Conservation (phyloP, 2,113 vertebrate genomes). For the Brachyhypopomus gauderio region DNA sequence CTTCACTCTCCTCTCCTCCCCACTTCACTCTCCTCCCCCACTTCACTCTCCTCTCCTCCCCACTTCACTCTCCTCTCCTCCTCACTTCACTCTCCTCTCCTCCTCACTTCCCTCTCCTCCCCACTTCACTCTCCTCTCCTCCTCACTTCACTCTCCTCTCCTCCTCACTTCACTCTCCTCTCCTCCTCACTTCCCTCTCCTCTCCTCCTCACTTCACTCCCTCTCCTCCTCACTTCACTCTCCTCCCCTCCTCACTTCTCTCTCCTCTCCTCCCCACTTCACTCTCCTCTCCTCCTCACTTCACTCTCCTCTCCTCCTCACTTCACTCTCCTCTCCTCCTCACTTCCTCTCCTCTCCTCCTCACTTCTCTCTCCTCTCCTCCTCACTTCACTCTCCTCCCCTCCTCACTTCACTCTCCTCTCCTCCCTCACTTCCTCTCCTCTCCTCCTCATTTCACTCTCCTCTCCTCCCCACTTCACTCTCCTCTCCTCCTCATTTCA, state of each 20-base stretch:
- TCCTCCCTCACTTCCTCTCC: no score
- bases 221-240: neutral
- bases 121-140: neutral
- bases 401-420: no score
- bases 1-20: neutral
- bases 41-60: neutral
- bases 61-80: neutral
- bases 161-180: neutral
- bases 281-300: neutral
- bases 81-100: neutral
- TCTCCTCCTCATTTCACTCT: no score
- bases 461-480: no score
- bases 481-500: no score
- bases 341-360: no score
- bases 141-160: neutral
- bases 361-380: no score
- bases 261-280: neutral
- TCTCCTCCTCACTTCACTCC: neutral
- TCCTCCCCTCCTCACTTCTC: neutral
- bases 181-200: neutral
- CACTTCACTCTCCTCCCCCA: neutral
- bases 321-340: neutral
- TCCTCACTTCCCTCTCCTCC: constrained; percentile 5
- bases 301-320: constrained; percentile 6
- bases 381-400: no score